Conservation (phyloP, 2,888 invertebrate species). For the Lymantria monacha region DNA sequence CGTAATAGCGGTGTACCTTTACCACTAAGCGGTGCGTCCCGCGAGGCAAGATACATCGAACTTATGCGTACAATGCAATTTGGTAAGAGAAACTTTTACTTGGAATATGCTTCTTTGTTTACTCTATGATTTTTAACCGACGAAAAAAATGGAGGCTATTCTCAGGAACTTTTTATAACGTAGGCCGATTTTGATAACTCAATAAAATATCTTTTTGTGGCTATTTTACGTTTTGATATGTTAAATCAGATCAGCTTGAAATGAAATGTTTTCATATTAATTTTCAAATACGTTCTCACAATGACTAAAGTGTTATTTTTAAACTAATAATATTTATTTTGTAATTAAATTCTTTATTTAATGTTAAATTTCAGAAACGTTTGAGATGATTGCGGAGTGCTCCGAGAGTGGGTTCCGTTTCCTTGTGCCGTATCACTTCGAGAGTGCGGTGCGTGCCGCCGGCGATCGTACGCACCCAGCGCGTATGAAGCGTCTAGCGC, state of each 20-base stretch:
- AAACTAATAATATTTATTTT: no score
- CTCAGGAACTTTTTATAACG: no score
- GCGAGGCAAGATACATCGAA: slow-evolving; percentile 87
- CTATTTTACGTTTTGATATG: no score
- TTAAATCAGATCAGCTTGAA: no score
- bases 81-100: slow-evolving; percentile 70
- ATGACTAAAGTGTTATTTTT: no score
- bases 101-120: background rate
- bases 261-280: no score
- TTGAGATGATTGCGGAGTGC: slow-evolving; percentile 94
- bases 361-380: slow-evolving; percentile 85
- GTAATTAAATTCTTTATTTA: no score
- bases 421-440: slow-evolving; percentile 94
- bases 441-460: slow-evolving; percentile 91
- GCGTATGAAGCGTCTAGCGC: slow-evolving; percentile 94
- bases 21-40: slow-evolving; percentile 54
- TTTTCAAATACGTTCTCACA: no score
- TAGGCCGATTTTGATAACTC: no score
- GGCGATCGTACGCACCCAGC: slow-evolving; percentile 93
- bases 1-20: slow-evolving; percentile 60
- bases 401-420: slow-evolving; percentile 89
- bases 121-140: no score
- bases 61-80: slow-evolving; percentile 95
- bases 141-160: no score
- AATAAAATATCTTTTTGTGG: no score